phyloP scores from a whole-genome alignment of 2,797 vertebrate genomes.

The Numenius phaeopus region DNA sequence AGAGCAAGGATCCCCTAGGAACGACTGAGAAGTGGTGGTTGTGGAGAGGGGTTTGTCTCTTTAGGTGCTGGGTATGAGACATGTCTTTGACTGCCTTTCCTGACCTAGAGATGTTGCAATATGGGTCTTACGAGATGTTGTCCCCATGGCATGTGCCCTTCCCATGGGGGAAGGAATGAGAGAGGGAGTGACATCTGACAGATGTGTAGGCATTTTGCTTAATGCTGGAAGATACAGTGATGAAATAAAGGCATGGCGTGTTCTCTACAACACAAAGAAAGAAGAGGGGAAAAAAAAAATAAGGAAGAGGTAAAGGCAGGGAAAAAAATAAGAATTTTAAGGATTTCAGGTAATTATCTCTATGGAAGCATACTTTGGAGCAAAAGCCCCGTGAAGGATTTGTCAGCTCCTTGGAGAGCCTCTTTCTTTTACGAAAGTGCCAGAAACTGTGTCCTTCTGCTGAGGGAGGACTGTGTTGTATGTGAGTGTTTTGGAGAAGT shows the following conservation, averaged over 20 bases:
- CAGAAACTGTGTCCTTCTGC: slow-evolving; percentile 13
- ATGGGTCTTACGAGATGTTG: background rate
- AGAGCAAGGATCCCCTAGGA: background rate
- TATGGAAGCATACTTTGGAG: background rate
- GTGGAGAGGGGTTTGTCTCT: background rate
- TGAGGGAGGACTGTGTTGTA: slow-evolving; percentile 4
- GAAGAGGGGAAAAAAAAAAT: background rate
- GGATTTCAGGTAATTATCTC: background rate
- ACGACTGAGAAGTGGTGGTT: background rate
- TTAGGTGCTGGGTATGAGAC: background rate
- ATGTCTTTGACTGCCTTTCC: background rate
- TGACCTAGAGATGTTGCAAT: background rate
- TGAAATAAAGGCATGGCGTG: background rate
- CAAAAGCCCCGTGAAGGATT: background rate
- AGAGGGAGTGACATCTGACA: background rate
- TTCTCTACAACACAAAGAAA: background rate
- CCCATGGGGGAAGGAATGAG: background rate
- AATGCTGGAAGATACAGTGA: background rate
- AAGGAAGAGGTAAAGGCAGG: background rate
- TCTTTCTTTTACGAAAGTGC: slow-evolving; percentile 6
- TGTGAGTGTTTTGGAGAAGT: slow-evolving; percentile 66
- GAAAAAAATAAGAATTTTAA: background rate
- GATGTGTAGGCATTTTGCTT: background rate
- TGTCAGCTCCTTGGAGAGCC: background rate
- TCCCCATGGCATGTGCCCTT: background rate